These are phyloP conservation scores for Seriola dumerili DNA, from an alignment of 2,113 vertebrate species.

Conservation along the genomic window DNA sequence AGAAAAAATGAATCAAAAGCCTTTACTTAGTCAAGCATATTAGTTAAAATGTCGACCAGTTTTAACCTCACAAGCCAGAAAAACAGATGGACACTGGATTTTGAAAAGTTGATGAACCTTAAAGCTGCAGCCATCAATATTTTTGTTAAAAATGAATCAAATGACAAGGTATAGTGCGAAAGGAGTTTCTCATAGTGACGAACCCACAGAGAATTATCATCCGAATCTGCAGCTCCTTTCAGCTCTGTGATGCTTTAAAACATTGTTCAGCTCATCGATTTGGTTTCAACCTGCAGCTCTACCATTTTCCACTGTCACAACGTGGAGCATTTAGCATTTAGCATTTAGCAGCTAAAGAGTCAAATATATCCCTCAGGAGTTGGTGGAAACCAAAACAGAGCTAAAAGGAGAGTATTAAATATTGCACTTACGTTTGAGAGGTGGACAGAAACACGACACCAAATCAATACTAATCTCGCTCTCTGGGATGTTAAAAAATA, in stretches of 20 bases:
- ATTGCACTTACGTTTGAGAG: background rate
- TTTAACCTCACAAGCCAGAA: background rate
- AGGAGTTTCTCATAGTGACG: background rate
- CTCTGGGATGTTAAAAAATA: background rate
- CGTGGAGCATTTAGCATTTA: background rate
- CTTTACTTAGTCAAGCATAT: background rate
- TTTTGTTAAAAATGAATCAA: background rate
- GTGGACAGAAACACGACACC: background rate
- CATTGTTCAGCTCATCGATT: background rate
- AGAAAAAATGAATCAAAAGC: background rate
- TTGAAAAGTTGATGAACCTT: background rate
- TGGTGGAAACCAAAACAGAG: background rate
- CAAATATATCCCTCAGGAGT: background rate
- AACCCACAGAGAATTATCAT: too few relatives aligned
- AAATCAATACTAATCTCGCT: too few relatives aligned
- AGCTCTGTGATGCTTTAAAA: background rate
- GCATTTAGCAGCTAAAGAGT: background rate
- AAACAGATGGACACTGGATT: background rate
- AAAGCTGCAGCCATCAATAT: background rate
- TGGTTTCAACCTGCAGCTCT: background rate
- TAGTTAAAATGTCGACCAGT: background rate
- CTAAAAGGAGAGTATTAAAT: background rate
- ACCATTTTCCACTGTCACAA: background rate
- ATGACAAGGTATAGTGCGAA: background rate
- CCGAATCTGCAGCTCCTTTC: background rate